Evolutionary conservation across 2,888 invertebrate genomes (phyloP).

Genomic region (Aromia moschata): DNA sequence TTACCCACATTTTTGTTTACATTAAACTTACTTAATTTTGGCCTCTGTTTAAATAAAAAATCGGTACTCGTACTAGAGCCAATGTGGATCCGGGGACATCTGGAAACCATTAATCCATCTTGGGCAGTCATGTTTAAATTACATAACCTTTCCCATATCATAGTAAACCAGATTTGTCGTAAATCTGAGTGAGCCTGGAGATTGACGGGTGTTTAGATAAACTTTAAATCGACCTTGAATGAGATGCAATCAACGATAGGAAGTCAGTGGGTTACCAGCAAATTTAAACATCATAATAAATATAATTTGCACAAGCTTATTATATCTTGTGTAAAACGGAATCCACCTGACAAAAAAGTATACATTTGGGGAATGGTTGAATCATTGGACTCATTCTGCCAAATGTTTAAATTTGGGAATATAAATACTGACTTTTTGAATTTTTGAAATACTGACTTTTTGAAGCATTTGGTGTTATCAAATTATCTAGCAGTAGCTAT

Average conservation of each 20-base stretch:
- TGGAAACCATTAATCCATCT: background rate
- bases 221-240: background rate
- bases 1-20: background rate
- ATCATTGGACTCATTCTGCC: too few species aligned
- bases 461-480: too few species aligned
- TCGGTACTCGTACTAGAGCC: background rate
- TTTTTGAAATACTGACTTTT: too few species aligned
- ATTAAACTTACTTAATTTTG: background rate
- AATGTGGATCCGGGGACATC: background rate
- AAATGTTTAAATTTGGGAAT: too few species aligned
- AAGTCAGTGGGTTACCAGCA: background rate
- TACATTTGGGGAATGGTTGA: too few species aligned
- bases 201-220: background rate
- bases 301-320: too few species aligned
- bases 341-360: too few species aligned
- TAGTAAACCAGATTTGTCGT: background rate
- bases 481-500: too few species aligned
- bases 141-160: background rate
- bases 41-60: background rate
- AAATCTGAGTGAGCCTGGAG: background rate
- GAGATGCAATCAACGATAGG: background rate
- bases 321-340: too few species aligned
- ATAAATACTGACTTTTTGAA: too few species aligned
- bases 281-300: too few species aligned
- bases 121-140: background rate